Evolutionary conservation across 2,888 invertebrate genomes (phyloP), one percentile per base, ranked within the genome.

Genomic region (Cheilosia grossa): DNA sequence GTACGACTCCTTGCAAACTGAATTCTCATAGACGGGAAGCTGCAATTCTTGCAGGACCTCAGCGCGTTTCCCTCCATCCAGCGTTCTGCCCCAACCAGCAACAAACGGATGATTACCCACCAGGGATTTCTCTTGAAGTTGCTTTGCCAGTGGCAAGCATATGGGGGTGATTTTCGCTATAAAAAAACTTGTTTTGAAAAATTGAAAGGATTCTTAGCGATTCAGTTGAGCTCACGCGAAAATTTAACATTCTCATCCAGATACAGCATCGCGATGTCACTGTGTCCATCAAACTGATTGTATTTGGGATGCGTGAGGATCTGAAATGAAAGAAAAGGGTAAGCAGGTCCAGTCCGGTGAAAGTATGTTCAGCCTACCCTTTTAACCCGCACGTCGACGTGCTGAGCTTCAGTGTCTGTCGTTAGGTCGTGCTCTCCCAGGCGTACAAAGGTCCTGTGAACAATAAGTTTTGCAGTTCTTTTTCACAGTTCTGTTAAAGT

Each of bases 201-300:
- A 69, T 83, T 37, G 17, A 49, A n/a, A 33, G 0, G 37, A 24
- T 40, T 10, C 37, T 37, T 4, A 10, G 37, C 13, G 5, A 2
- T 24, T 54, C 17, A 0, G 15, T 17, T 37, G 37, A 27, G 88
- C 92, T 92, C 88, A 95, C 95, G 82, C 4, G 94, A 92, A 77
- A 94, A 94, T 2, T 91, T 87, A 0, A 95, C 94, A 1, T 94
- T 93, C 0, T 91, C 89, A 4, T 93, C 92, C 64, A 97, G 91
- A 78, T 94, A 93, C 0, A 98, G 90, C 1, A 98, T 90, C 0
- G 96, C 97, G 77, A 98, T 95, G 90, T 98, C 98, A 88, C 96
- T 95, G 58, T 94, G 94, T 88, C 93, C 95, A 21, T 93, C 90
- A 0, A 78, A 72, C 1, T 72, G 54, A 59, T 88, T 89, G 42